Evolutionary conservation across 2,797 vertebrate genomes (phyloP), one percentile per base, ranked within the genome.

Genomic region (Leucoraja ocellata): DNA sequence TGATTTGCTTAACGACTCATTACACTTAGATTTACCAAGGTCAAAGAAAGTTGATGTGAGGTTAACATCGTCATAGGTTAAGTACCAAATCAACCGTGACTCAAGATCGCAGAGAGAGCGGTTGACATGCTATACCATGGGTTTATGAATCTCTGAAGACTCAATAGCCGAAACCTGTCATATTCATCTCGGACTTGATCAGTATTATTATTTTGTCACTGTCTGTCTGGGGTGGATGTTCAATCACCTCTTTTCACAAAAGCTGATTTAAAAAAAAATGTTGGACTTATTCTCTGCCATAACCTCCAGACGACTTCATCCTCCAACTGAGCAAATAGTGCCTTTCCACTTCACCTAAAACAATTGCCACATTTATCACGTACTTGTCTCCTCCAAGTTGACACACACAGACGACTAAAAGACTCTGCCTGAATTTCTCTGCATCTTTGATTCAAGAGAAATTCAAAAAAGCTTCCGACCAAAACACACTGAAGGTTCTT

Each of bases 141-240:
- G 46, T 73, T n/a, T 71, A 46, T 39, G 73, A 92, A 76, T 23
- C 36, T 36, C 21, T 76, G 39, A 74, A 92, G 39, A 92, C 36
- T 68, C 68, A 3, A 74, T 23, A 92, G 4, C 21, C 76, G 4
- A 18, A 46, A 74, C 28, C 8, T 76, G 58, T 92, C 90, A 92
- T 39, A 28, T 46, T 92, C 90, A 76, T 74, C 90, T 14, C 5
- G n/a, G 76, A 74, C 23, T 71, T 74, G 84, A 36, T 88, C 63
- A 88, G 65, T 3, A 88, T 63, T 86, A 65, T 88, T 92, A 92
- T 76, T 76, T 92, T 92, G 71, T 92, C 90, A 74, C 21, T 46
- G 46, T 32, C 7, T 4, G n/a, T 76, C 71, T 46, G 18, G 73
- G 68, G n/a, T 32, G 46, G 68, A 71, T 71, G 88, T n/a, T 46